Conservation (phyloP, 2,797 vertebrate genomes). For the Lophius americanus region DNA sequence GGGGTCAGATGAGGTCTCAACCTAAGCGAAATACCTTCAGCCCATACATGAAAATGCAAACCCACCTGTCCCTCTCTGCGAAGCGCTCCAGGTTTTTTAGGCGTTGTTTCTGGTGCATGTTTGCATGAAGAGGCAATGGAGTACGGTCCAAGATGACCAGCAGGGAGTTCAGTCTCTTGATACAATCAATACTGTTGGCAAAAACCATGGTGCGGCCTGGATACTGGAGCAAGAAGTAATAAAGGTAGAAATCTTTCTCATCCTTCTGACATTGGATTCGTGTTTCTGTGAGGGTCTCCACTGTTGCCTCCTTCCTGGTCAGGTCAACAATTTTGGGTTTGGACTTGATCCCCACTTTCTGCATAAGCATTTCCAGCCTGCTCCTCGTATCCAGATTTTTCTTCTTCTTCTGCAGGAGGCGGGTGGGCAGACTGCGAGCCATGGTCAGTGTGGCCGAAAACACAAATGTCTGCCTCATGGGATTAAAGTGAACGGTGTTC, state of each 20-base stretch:
- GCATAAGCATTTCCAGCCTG: constrained; percentile 90
- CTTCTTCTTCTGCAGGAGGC: constrained; percentile 90
- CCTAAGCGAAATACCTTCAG: background rate
- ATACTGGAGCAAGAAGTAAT: constrained; percentile 94
- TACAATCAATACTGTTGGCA: constrained; percentile 97
- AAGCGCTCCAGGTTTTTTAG: constrained; percentile 96
- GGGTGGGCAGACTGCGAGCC: constrained; percentile 85
- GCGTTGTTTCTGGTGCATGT: constrained; percentile 99
- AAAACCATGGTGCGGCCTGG: constrained; percentile 97
- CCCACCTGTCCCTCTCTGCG: constrained; percentile 90
- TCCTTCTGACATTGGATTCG: constrained; percentile 91
- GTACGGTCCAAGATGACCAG: constrained; percentile 88
- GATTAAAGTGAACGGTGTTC: constrained; percentile 88
- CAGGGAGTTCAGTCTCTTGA: constrained; percentile 92
- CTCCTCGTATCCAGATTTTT: constrained; percentile 86
- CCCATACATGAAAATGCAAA: background rate
- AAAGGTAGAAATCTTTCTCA: constrained; percentile 95
- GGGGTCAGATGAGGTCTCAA: background rate
- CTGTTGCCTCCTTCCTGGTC: constrained; percentile 92
- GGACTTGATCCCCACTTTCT: constrained; percentile 90
- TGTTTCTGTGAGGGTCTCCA: constrained; percentile 93
- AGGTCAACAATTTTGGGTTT: constrained; percentile 96
- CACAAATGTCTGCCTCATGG: constrained; percentile 91
- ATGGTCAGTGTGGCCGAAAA: constrained; percentile 97
- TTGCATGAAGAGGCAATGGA: constrained; percentile 92